Evolutionary conservation across 1,140 invertebrate species (phyloP), one percentile per base, ranked within the genome.

Genomic region (Adelges cooleyi): DNA sequence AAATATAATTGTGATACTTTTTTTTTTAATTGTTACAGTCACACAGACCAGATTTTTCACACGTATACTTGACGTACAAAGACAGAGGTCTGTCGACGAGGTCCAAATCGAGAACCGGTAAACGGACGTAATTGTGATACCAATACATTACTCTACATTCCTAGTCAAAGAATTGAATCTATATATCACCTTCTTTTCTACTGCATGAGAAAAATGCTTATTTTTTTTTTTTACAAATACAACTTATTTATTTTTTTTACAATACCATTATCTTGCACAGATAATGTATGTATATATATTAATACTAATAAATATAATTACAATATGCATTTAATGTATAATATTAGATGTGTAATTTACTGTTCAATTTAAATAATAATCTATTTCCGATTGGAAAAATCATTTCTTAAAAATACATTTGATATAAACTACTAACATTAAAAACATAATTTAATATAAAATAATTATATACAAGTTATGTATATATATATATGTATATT

Each of bases 11-110:
- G n/a, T n/a, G n/a, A n/a, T n/a, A n/a, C n/a, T n/a, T n/a, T n/a
- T n/a, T n/a, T n/a, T n/a, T n/a, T n/a, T n/a, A 33, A 6, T 33
- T 59, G 22, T 59, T 59, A 18, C 29, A 59, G 54, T 42, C 54
- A 27, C 17, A 23, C n/a, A 15, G 54, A 59, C 54, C 54, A 46
- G 54, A 59, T 27, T 59, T 59, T 46, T 59, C 54, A 44, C 54
- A 59, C 1, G 54, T 59, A 6, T 59, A 46, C 29, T 29, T 59
- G 17, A 59, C 54, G 10, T 46, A 59, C 25, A 59, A 59, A 46
- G 54, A 59, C 23, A 59, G 18, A 27, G 17, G 3, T 13, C 54
- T 27, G 5, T 33, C 29, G 27, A 18, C 11, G 8, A 59, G 54
- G 44, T 44, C 54, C 1, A 59, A 59, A 5, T 59, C 54, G 15